phyloP scores from a whole-genome alignment of 1,140 invertebrate genomes.

The Condylostylus longicornis region DNA sequence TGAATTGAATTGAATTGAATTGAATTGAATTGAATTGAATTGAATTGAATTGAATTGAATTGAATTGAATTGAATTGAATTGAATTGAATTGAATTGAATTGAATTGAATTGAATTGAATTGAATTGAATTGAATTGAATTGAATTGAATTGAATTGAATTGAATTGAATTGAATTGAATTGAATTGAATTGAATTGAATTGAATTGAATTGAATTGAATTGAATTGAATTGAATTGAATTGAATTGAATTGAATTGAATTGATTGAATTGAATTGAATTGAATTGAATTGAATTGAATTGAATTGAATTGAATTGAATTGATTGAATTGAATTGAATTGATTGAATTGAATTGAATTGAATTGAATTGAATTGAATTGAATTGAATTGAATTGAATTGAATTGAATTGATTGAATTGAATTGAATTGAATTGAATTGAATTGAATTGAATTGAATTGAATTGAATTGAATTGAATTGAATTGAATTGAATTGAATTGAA shows the following conservation, averaged over 20 bases:
- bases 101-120: conserved; percentile 3
- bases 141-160: conserved; percentile 3
- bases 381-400: conserved; percentile 1
- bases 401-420: conserved; percentile 1
- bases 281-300: conserved; percentile 3
- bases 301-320: conserved; percentile 3
- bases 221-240: conserved; percentile 3
- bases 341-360: conserved; percentile 3
- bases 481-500: conserved; percentile 3
- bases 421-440: not conserved
- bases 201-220: conserved; percentile 2
- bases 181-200: conserved; percentile 3
- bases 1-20: not conserved
- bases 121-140: conserved; percentile 4
- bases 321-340: conserved; percentile 3
- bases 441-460: not conserved
- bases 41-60: not conserved
- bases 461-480: conserved; percentile 4
- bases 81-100: conserved; percentile 2
- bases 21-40: not conserved
- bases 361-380: conserved; percentile 3
- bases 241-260: conserved; percentile 3
- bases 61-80: conserved; percentile 2
- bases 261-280: conserved; percentile 2
- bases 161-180: conserved; percentile 2